These are phyloP conservation scores for Lutjanus campechanus DNA, from an alignment of 2,797 vertebrate species.

Conservation along the genomic window DNA sequence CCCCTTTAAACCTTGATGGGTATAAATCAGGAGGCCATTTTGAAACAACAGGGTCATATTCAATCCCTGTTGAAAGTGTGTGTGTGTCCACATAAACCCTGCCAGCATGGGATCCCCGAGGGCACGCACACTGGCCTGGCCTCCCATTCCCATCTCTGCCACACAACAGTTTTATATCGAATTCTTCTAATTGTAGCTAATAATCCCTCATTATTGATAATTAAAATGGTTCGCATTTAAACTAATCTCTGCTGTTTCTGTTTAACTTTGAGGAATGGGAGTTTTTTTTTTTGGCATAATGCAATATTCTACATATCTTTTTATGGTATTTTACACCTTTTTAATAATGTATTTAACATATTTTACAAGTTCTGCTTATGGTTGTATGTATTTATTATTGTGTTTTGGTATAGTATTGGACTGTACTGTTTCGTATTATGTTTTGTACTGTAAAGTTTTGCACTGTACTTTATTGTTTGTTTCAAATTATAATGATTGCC, in stretches of 20 bases:
- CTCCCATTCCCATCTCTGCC: constrained; percentile 57
- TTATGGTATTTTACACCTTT: too few relatives aligned
- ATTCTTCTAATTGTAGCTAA: constrained; percentile 44
- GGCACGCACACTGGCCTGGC: constrained; percentile 37
- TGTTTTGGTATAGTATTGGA: too few relatives aligned
- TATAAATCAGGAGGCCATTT: constrained; percentile 87
- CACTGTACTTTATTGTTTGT: too few relatives aligned
- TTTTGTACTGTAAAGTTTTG: too few relatives aligned
- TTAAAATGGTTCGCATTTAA: constrained; percentile 33
- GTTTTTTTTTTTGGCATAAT: too few relatives aligned
- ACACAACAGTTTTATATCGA: constrained; percentile 53
- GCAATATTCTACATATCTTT: too few relatives aligned
- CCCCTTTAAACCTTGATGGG: constrained; percentile 84
- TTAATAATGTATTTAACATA: too few relatives aligned
- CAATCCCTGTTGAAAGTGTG: constrained; percentile 80
- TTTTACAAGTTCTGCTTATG: too few relatives aligned
- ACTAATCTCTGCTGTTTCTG: background rate
- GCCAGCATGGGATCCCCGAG: constrained; percentile 80
- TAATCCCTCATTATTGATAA: constrained; percentile 34
- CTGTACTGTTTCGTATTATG: too few relatives aligned
- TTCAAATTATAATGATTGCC: too few relatives aligned
- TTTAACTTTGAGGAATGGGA: background rate
- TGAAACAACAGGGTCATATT: constrained; percentile 87
- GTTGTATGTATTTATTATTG: too few relatives aligned
- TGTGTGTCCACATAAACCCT: constrained; percentile 80